phyloP scores from a whole-genome alignment of 2,888 invertebrate species.

The Amitus sp. region DNA sequence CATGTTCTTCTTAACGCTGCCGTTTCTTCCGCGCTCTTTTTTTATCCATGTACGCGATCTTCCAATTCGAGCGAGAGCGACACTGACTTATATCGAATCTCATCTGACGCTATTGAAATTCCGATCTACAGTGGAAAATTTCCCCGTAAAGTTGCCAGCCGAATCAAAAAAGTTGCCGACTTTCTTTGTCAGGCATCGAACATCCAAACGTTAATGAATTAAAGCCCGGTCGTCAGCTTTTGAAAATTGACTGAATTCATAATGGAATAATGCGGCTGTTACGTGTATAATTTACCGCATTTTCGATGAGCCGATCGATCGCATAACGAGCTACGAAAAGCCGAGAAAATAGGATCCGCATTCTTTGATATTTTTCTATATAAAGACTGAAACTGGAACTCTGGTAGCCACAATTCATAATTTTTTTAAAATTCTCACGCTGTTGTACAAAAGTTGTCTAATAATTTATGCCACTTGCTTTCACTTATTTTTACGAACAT shows the following conservation, averaged over 20 bases:
- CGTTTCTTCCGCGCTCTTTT: constrained; percentile 24
- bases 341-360: not conserved
- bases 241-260: not conserved
- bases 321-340: not conserved
- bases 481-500: no score
- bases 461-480: no score
- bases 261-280: not conserved
- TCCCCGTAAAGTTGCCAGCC: not conserved
- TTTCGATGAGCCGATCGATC: not conserved
- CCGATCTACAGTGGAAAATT: not conserved
- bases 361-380: no score
- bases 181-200: not conserved
- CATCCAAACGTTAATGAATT: not conserved
- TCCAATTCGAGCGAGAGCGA: constrained; percentile 13
- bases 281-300: not conserved
- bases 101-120: not conserved
- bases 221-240: not conserved
- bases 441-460: no score
- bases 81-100: constrained; percentile 1
- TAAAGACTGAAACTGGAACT: no score
- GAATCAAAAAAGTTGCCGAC: not conserved
- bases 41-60: constrained; percentile 26
- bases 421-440: no score
- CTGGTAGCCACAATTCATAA: no score
- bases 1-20: constrained; percentile 23